Evolutionary conservation across 2,888 invertebrate genomes (phyloP).

Genomic region (Drosophila ochracea): DNA sequence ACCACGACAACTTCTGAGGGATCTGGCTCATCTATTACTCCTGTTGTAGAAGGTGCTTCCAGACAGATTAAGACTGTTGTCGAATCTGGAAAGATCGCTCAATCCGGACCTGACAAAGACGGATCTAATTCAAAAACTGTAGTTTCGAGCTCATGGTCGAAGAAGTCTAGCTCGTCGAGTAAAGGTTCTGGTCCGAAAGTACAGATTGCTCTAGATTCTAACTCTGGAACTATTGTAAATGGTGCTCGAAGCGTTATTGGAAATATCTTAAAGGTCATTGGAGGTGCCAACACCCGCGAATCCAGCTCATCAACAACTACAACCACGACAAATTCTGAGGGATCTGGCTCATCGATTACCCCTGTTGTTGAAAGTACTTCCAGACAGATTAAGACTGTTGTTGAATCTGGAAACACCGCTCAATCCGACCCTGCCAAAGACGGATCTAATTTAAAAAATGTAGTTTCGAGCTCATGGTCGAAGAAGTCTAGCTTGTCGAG

Average conservation of each 20-base stretch:
- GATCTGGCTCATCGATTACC: background rate
- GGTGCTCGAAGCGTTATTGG: rapidly evolving
- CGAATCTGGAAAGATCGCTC: conserved; percentile 8
- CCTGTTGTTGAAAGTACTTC: background rate
- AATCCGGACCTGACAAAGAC: background rate
- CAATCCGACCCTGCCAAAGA: background rate
- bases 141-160: background rate
- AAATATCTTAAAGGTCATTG: background rate
- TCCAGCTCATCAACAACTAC: conserved; percentile 13
- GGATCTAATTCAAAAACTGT: background rate
- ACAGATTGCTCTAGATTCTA: background rate
- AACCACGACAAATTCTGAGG: background rate
- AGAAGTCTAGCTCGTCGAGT: background rate
- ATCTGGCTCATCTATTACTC: too few relatives aligned
- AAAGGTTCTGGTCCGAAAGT: background rate
- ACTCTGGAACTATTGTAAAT: background rate
- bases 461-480: conserved; percentile 1
- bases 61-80: conserved; percentile 1
- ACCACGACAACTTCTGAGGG: background rate
- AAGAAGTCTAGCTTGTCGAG: background rate
- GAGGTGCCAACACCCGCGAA: background rate
- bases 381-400: background rate
- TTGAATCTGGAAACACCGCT: background rate
- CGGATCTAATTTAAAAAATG: background rate
- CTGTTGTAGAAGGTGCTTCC: background rate